Percentiles rank a stretch among this genome's conserved stretches.
Conservation (phyloP, 2,113 vertebrate species). For the Mixornis gularis region DNA sequence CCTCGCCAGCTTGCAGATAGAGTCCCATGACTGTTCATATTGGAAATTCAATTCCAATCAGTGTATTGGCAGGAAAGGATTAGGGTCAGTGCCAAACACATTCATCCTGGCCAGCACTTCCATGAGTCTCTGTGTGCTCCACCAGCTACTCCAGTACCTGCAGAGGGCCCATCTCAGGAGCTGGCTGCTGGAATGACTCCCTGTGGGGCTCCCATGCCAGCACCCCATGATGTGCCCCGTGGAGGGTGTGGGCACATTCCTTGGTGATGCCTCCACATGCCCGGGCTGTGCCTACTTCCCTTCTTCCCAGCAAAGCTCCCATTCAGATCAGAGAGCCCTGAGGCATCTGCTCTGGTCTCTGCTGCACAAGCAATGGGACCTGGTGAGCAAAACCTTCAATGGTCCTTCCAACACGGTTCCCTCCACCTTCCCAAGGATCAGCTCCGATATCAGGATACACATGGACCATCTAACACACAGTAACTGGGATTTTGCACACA, state of each 20-base stretch:
- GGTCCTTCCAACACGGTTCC: not conserved
- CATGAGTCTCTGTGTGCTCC: not conserved
- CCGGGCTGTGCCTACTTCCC: not conserved
- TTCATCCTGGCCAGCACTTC: not conserved
- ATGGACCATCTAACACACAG: rapidly evolving
- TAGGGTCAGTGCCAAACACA: not conserved
- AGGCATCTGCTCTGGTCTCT: not conserved
- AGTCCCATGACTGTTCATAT: not conserved
- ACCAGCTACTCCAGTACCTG: not conserved
- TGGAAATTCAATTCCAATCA: slow-evolving; percentile 49
- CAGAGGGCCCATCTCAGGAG: not conserved
- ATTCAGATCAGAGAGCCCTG: not conserved
- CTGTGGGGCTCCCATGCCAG: not conserved
- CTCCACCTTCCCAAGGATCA: not conserved
- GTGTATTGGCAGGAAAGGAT: slow-evolving; percentile 23
- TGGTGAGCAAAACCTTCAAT: not conserved
- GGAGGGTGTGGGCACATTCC: slow-evolving; percentile 20
- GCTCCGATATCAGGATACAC: not conserved
- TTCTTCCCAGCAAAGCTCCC: not conserved
- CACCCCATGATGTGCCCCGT: not conserved
- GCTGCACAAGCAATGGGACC: not conserved
- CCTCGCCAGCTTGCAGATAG: not conserved
- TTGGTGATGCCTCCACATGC: not conserved
- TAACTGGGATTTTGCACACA: not conserved
- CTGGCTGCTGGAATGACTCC: not conserved